Evolutionary conservation across 1,140 invertebrate genomes (phyloP).

Genomic region (Heliothis virescens): DNA sequence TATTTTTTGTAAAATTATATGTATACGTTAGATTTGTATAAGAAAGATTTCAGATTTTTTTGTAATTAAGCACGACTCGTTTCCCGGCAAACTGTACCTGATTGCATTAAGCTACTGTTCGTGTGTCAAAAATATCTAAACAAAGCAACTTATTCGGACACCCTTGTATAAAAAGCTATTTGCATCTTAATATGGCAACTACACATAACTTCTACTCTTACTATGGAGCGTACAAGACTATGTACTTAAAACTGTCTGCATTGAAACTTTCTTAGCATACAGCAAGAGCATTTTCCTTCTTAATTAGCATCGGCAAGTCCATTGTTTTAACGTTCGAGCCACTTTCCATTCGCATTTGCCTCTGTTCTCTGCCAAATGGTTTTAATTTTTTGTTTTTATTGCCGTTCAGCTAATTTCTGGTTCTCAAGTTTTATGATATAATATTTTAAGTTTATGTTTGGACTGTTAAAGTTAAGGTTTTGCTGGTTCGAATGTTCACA

Average conservation of each 20-base stretch:
- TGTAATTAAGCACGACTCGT: no score
- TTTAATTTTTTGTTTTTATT: slow-evolving; percentile 52
- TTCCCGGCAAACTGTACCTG: no score
- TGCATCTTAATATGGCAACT: not conserved
- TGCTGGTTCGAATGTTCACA: slow-evolving; percentile 4
- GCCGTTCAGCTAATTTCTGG: slow-evolving; percentile 45
- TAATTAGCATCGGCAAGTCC: slow-evolving; percentile 59
- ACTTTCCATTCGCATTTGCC: slow-evolving; percentile 50
- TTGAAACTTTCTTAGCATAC: slow-evolving; percentile 42
- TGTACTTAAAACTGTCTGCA: slow-evolving; percentile 38
- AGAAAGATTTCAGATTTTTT: no score
- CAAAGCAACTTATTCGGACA: no score
- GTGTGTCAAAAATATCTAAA: not conserved
- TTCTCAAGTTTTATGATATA: slow-evolving; percentile 44
- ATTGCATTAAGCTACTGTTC: no score
- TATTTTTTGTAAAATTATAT: no score
- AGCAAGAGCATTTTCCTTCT: slow-evolving; percentile 56
- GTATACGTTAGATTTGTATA: no score
- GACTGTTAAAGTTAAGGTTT: slow-evolving; percentile 22
- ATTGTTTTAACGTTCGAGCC: slow-evolving; percentile 61
- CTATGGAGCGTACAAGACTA: slow-evolving; percentile 5
- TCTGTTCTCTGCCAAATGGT: slow-evolving; percentile 63
- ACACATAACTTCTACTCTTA: not conserved
- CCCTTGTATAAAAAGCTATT: not conserved
- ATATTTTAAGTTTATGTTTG: slow-evolving; percentile 39